phyloP scores from a whole-genome alignment of 1,140 invertebrate genomes.

The Drosophila repletoides region DNA sequence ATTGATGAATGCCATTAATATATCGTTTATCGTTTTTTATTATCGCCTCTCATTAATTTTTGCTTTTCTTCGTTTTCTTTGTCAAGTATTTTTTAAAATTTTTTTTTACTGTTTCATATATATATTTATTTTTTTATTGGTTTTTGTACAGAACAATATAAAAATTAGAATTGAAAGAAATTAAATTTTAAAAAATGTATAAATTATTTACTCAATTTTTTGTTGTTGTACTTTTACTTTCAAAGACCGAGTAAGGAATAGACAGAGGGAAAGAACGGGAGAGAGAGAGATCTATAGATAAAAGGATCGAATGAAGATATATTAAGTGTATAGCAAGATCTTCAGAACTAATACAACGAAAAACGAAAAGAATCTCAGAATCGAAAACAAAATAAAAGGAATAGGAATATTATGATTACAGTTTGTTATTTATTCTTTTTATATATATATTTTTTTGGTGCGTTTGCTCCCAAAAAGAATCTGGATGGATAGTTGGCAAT shows the following conservation, averaged over 20 bases:
- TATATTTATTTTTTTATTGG: slow-evolving; percentile 18
- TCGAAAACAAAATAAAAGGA: slow-evolving; percentile 15
- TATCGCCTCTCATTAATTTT: slow-evolving; percentile 60
- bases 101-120: slow-evolving; percentile 3
- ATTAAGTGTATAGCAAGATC: slow-evolving; percentile 30
- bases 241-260: slow-evolving; percentile 2
- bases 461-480: not conserved
- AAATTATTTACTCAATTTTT: slow-evolving; percentile 45
- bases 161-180: slow-evolving; percentile 9
- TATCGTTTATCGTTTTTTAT: slow-evolving; percentile 15
- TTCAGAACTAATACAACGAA: slow-evolving; percentile 57
- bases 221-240: slow-evolving; percentile 39
- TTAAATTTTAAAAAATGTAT: slow-evolving; percentile 37
- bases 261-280: slow-evolving; percentile 14
- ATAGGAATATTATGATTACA: slow-evolving; percentile 9
- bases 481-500: slow-evolving; percentile 6
- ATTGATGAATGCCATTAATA: slow-evolving; percentile 39
- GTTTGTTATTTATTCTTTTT: not conserved
- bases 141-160: slow-evolving; percentile 15
- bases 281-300: slow-evolving; percentile 6
- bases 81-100: slow-evolving; percentile 30
- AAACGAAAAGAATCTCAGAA: slow-evolving; percentile 47
- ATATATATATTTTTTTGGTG: slow-evolving; percentile 4
- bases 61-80: slow-evolving; percentile 76
- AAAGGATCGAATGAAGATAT: slow-evolving; percentile 20